A percentile compares a stretch with the other conserved stretches of the same genome.
Conservation (phyloP, 2,888 invertebrate genomes). For the Neoitamus cyanurus region DNA sequence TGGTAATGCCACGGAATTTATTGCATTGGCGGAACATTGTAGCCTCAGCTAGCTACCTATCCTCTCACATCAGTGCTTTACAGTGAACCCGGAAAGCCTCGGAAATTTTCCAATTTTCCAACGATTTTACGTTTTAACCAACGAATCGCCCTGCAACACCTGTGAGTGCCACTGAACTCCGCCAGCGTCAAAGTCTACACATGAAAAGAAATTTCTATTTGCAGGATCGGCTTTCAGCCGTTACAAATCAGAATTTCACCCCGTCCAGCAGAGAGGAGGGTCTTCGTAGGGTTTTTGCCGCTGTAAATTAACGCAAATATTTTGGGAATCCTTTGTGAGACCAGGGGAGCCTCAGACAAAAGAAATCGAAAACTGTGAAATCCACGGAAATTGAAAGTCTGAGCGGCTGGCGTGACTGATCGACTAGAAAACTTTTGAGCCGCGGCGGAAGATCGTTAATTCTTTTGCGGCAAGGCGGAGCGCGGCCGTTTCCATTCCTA, state of each 20-base stretch:
- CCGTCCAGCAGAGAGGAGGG: background rate
- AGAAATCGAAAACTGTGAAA: conserved; percentile 41
- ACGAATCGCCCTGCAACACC: background rate
- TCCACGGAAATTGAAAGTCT: conserved; percentile 38
- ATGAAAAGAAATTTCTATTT: background rate
- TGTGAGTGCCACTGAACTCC: conserved; percentile 6
- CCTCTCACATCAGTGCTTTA: background rate
- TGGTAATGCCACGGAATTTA: background rate
- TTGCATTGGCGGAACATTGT: conserved; percentile 2
- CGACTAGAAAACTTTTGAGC: background rate
- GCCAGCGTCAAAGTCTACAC: background rate
- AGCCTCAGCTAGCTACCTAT: background rate
- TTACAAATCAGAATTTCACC: conserved; percentile 20
- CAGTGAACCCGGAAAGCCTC: background rate
- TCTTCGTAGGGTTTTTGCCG: conserved; percentile 16
- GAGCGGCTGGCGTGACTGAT: background rate
- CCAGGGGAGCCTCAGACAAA: background rate
- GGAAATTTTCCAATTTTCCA: background rate
- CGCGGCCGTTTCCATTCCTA: background rate
- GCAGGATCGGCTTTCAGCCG: background rate
- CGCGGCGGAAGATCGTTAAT: background rate
- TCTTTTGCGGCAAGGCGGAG: background rate
- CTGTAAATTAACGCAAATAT: conserved; percentile 48
- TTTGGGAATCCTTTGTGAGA: conserved; percentile 1
- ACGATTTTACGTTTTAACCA: background rate